Evolutionary conservation across 1,140 invertebrate genomes (phyloP), one percentile per base, ranked within the genome.

Genomic region (Spodoptera litura): DNA sequence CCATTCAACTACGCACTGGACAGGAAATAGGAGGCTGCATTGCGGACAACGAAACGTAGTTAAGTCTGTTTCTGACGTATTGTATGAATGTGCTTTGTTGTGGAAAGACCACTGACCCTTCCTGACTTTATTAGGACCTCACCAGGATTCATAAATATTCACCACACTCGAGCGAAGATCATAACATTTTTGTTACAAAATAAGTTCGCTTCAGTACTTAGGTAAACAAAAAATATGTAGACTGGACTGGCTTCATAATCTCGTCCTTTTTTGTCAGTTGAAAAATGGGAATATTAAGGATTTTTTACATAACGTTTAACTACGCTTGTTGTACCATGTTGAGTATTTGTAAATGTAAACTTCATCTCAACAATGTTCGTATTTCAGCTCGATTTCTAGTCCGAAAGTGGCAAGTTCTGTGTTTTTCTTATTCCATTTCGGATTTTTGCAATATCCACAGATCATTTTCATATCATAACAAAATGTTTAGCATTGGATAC

Each of bases 41-140:
- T 70, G 66, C 66, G 66, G 49, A 70, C 62, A 49, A 25, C 62
- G 35, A 66, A 66, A 66, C 62, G 62, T 66, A 66, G 62, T 66
- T 66, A 66, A 66, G 62, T 49, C 62, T 66, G 62, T 66, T 66
- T 66, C 62, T 66, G 62, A 66, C 62, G 62, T 66, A 49, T 66
- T 66, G 62, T 66, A 66, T 49, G 62, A 66, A 66, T 66, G 62
- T 66, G 62, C 62, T 66, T 49, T 66, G 62, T 66, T 66, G 62
- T 49, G 62, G 62, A 66, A 66, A 66, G 38, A 66, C 62, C 62
- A 66, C 38, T 49, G 62, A 66, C 38, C 62, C 62, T 66, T 66
- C 62, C 62, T 49, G 62, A 66, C 62, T 66, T 66, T 66, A 66
- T 66, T 49, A 49, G 38, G 15, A 49, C 49, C 38, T 49, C 3